Conservation (phyloP, 1,140 invertebrate genomes). For the Lanistes nyassanus region DNA sequence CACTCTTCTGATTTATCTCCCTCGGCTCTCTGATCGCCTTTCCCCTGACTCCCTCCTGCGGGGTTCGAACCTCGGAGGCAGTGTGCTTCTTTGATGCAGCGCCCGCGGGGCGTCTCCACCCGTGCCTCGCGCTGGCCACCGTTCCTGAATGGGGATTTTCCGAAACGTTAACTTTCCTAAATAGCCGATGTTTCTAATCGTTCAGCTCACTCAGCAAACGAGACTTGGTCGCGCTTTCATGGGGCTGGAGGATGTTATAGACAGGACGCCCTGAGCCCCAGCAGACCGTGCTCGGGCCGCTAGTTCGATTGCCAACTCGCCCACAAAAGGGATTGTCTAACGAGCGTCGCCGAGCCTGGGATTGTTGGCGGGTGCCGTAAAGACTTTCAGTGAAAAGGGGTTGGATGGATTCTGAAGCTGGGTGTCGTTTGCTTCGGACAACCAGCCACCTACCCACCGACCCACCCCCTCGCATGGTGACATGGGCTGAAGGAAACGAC, state of each 20-base stretch:
- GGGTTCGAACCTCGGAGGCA: constrained; percentile 17
- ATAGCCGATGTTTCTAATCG: constrained; percentile 25
- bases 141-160: constrained; percentile 21
- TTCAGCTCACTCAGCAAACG: constrained; percentile 6
- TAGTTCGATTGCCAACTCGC: background rate
- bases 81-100: background rate
- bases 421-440: too few relatives aligned
- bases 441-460: too few relatives aligned
- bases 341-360: background rate
- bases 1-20: constrained; percentile 7
- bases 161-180: constrained; percentile 27
- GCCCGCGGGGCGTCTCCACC: constrained; percentile 17
- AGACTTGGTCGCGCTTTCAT: background rate
- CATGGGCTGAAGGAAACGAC: too few relatives aligned
- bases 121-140: background rate
- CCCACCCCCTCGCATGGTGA: too few relatives aligned
- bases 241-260: background rate
- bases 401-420: too few relatives aligned
- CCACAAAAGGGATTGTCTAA: constrained; percentile 15
- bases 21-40: constrained; percentile 16
- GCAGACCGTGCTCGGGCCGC: constrained; percentile 7
- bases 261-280: background rate
- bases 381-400: background rate
- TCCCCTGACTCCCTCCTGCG: constrained; percentile 17
- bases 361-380: constrained; percentile 16